Evolutionary conservation across 2,113 vertebrate species (phyloP).

Genomic region (Myocastor coypus): DNA sequence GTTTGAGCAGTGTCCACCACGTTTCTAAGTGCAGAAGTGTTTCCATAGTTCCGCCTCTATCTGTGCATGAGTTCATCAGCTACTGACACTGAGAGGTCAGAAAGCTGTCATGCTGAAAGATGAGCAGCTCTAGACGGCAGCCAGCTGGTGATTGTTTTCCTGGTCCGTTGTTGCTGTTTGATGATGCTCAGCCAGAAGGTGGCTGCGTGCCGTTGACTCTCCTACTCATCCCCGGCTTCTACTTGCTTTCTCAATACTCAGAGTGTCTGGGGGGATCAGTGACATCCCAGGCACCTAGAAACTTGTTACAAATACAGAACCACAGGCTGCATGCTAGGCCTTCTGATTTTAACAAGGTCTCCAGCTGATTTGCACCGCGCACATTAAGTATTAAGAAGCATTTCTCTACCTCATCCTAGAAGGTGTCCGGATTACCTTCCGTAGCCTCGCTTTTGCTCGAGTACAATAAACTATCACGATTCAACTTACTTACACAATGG

Average conservation of each 20-base stretch:
- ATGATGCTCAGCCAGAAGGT: background rate
- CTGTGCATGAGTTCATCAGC: background rate
- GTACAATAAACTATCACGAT: background rate
- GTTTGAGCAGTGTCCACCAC: background rate
- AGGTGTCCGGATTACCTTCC: background rate
- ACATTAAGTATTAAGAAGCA: background rate
- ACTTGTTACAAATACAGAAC: background rate
- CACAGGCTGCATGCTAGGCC: background rate
- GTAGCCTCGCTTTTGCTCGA: background rate
- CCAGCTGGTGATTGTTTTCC: background rate
- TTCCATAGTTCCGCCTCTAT: background rate
- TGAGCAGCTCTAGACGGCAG: background rate
- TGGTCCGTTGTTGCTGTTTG: background rate
- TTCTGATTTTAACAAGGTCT: background rate
- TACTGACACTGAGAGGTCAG: background rate
- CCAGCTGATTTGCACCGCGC: background rate
- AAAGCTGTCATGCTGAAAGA: background rate
- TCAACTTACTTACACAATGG: background rate
- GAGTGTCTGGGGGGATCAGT: background rate
- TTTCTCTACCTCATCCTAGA: background rate
- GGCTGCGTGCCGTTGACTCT: background rate
- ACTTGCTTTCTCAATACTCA: background rate
- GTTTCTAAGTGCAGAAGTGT: constrained; percentile 10
- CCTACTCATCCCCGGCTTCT: background rate
- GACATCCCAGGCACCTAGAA: background rate